Conservation (phyloP, 2,113 vertebrate species). For the Lophotis ruficrista region DNA sequence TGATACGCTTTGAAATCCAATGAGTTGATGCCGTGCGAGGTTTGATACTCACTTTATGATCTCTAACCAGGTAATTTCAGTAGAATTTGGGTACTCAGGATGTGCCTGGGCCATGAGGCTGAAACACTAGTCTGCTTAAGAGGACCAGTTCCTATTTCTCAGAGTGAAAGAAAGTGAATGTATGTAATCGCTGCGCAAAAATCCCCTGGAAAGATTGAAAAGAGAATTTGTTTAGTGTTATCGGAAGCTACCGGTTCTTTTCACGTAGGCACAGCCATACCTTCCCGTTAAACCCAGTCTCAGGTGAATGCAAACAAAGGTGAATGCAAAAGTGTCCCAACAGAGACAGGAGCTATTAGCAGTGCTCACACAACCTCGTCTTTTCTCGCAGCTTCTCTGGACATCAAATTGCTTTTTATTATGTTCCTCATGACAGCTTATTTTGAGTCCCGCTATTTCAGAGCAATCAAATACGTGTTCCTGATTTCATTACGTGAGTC, state of each 20-base stretch:
- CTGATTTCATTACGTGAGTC: neutral
- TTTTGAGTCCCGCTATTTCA: neutral
- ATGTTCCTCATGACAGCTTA: neutral
- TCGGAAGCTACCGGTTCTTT: neutral
- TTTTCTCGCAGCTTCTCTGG: neutral
- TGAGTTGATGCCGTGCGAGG: accelerated
- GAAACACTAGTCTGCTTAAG: neutral
- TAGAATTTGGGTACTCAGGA: neutral
- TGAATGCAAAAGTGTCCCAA: neutral
- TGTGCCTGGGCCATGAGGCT: neutral
- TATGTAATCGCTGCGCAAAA: neutral
- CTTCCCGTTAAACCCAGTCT: neutral
- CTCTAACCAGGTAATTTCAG: neutral
- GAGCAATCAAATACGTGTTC: neutral
- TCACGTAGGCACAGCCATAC: neutral
- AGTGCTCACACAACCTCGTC: neutral
- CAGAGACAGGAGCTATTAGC: neutral
- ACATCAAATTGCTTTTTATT: neutral
- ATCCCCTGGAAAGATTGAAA: neutral
- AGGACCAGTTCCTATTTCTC: neutral
- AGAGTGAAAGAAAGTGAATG: neutral
- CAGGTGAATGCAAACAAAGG: neutral
- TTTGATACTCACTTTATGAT: neutral
- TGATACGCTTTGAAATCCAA: neutral
- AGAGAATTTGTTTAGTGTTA: neutral